Evolutionary conservation across 2,797 vertebrate genomes (phyloP).

Genomic region (Ctenosaura bakeri): DNA sequence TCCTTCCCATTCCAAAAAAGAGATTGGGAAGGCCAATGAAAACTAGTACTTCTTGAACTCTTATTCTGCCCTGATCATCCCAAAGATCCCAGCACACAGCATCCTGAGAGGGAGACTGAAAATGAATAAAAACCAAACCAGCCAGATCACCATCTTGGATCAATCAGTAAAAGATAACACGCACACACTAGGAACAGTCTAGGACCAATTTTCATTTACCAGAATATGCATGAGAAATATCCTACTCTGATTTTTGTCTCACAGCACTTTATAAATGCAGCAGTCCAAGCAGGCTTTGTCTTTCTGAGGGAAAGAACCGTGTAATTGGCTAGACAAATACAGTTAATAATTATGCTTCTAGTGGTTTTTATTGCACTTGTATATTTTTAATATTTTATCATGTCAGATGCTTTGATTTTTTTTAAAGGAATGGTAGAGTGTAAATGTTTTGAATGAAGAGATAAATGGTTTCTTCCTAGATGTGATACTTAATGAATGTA

Average conservation of each 20-base stretch:
- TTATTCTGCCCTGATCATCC: not conserved
- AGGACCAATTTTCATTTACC: not conserved
- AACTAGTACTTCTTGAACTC: not conserved
- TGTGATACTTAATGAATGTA: not conserved
- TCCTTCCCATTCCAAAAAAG: not conserved
- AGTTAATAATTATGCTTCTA: not conserved
- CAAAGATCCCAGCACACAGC: not conserved
- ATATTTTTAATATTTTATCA: not conserved
- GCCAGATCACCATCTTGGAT: not conserved
- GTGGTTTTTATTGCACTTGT: not conserved
- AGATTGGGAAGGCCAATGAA: not conserved
- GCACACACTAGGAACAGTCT: too few species aligned
- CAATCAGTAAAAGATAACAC: not conserved
- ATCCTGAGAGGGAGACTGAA: not conserved
- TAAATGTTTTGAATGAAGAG: too few species aligned
- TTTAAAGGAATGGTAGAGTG: not conserved
- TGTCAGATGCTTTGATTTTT: not conserved
- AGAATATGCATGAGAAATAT: not conserved
- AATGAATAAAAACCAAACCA: not conserved
- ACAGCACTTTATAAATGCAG: not conserved
- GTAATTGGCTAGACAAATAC: not conserved
- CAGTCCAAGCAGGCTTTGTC: not conserved
- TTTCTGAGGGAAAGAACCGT: not conserved
- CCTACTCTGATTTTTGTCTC: not conserved
- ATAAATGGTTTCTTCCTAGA: not conserved